Evolutionary conservation across 2,888 invertebrate genomes (phyloP).

Genomic region (Euplagia quadripunctaria): DNA sequence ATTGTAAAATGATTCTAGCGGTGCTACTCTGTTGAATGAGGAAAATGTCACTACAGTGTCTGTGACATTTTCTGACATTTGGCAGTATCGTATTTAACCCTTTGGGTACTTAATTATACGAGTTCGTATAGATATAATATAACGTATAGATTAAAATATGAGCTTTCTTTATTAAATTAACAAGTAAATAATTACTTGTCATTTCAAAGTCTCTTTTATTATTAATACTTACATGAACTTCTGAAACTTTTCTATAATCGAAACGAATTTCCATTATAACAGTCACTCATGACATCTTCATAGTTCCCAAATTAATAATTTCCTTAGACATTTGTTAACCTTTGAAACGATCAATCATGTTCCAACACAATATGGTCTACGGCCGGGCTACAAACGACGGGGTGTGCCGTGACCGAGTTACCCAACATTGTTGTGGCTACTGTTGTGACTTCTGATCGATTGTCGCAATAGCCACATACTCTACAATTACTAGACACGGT

Average conservation of each 20-base stretch:
- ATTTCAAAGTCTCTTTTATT: not conserved
- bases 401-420: conserved; percentile 64
- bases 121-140: not conserved
- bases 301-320: conserved; percentile 39
- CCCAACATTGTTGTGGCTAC: conserved; percentile 18
- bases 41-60: conserved; percentile 27
- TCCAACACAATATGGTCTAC: conserved; percentile 6
- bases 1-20: conserved; percentile 60
- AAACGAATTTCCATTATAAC: not conserved
- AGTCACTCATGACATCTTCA: conserved; percentile 17
- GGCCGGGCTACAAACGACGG: conserved; percentile 38
- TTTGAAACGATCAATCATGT: conserved; percentile 48
- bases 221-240: not conserved
- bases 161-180: not conserved
- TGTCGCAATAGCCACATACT: conserved; percentile 26
- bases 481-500: not conserved
- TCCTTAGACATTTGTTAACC: conserved; percentile 38
- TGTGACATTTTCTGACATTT: conserved; percentile 22
- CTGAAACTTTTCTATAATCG: not conserved
- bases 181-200: not conserved
- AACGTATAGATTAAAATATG: not conserved
- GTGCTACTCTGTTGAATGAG: conserved; percentile 56
- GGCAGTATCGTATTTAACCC: conserved; percentile 19
- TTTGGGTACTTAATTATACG: conserved; percentile 38
- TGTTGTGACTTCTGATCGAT: conserved; percentile 37